Conservation (phyloP, 2,888 invertebrate species). For the Spodoptera exigua region DNA sequence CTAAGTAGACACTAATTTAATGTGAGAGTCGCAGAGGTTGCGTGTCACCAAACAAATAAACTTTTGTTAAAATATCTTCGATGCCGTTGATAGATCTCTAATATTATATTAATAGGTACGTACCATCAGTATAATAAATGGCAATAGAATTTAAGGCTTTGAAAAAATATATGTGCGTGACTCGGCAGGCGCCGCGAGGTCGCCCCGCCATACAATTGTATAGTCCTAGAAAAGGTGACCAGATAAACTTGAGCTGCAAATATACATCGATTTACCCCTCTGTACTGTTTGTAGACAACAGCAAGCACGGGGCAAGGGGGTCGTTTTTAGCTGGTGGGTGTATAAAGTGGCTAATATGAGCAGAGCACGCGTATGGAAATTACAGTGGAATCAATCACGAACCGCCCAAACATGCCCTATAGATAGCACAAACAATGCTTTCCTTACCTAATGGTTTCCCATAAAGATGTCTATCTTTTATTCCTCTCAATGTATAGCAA, state of each 20-base stretch:
- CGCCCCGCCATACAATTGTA: constrained; percentile 82
- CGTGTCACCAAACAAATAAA: constrained; percentile 23
- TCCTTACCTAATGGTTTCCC: constrained; percentile 77
- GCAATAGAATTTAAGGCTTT: constrained; percentile 78
- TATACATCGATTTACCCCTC: constrained; percentile 64
- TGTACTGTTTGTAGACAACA: constrained; percentile 34
- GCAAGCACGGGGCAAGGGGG: constrained; percentile 53
- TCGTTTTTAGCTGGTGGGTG: constrained; percentile 71
- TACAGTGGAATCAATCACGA: constrained; percentile 88
- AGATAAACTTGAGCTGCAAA: constrained; percentile 69
- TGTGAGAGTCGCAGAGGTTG: constrained; percentile 5
- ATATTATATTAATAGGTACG: constrained; percentile 60
- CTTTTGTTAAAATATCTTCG: constrained; percentile 41
- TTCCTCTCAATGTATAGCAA: constrained; percentile 59
- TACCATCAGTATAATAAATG: constrained; percentile 65
- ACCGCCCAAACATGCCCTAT: constrained; percentile 79
- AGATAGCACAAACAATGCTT: constrained; percentile 82
- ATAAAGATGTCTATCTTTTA: constrained; percentile 74
- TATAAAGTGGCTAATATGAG: constrained; percentile 86
- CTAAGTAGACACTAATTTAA: neutral
- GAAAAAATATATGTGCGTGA: constrained; percentile 87
- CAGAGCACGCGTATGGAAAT: constrained; percentile 88
- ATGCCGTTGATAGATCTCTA: constrained; percentile 54
- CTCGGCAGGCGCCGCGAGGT: constrained; percentile 87
- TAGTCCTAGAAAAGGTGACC: constrained; percentile 80